Percentiles rank a stretch among this genome's conserved stretches.
Conservation (phyloP, 2,797 vertebrate species). For the Cryptoblepharus egeriae region DNA sequence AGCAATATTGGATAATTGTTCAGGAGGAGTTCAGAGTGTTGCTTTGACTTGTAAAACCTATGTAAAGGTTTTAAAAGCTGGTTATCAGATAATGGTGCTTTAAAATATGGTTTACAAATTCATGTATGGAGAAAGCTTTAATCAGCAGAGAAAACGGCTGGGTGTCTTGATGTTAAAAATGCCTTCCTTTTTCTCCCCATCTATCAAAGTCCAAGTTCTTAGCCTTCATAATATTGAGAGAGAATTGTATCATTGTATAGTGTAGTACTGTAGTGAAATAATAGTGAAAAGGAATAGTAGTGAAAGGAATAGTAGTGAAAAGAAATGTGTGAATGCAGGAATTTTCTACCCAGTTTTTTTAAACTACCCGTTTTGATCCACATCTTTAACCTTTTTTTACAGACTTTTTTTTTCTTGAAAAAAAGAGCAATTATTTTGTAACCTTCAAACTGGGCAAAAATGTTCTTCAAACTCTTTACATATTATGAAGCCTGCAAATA, state of each 20-base stretch:
- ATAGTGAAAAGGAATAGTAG: neutral
- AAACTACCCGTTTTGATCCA: neutral
- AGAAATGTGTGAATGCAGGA: neutral
- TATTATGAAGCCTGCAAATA: neutral
- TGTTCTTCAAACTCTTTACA: neutral
- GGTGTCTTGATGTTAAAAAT: slow-evolving; percentile 5
- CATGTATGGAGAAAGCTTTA: neutral
- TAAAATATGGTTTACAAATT: neutral
- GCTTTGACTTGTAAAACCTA: slow-evolving; percentile 26
- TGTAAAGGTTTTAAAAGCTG: slow-evolving; percentile 4
- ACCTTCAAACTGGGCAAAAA: neutral
- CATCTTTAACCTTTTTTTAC: neutral
- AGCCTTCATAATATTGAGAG: neutral
- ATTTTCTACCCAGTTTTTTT: neutral
- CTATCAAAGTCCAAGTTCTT: slow-evolving; percentile 5
- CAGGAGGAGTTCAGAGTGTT: neutral
- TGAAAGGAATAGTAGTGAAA: neutral
- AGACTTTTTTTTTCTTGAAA: neutral
- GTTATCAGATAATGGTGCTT: neutral
- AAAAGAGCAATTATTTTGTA: neutral
- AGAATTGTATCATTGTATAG: too few relatives aligned
- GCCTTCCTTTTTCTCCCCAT: neutral
- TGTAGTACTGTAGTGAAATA: neutral
- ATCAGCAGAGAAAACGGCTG: slow-evolving; percentile 5
- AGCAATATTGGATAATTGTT: neutral